Evolutionary conservation across 1,140 invertebrate species (phyloP).

Genomic region (Bombyx mori): DNA sequence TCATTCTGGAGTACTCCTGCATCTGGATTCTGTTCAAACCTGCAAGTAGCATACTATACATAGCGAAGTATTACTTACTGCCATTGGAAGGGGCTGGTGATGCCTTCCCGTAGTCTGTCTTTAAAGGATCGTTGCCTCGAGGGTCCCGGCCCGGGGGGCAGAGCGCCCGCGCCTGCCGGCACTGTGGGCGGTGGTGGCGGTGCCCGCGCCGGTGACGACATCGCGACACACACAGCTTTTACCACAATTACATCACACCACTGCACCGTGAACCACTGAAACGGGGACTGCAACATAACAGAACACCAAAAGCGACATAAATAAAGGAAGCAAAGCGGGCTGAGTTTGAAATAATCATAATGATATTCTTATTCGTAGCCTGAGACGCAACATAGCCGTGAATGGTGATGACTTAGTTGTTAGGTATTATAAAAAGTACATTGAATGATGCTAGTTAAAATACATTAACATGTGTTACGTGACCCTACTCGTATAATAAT

Average conservation of each 20-base stretch:
- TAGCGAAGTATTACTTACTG: slow-evolving; percentile 75
- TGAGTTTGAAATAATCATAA: background rate
- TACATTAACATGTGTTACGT: too few species aligned
- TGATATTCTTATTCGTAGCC: too few species aligned
- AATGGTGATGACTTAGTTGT: too few species aligned
- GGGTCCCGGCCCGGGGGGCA: slow-evolving; percentile 73
- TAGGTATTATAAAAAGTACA: too few species aligned
- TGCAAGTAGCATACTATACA: background rate
- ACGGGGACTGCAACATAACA: slow-evolving; percentile 61
- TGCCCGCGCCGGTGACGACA: slow-evolving; percentile 62
- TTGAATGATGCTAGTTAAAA: too few species aligned
- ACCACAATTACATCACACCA: slow-evolving; percentile 46
- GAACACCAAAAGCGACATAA: slow-evolving; percentile 50
- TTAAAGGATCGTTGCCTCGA: slow-evolving; percentile 77
- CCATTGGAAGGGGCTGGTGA: slow-evolving; percentile 82
- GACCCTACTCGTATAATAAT: too few species aligned
- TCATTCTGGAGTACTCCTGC: too few species aligned
- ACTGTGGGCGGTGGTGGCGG: slow-evolving; percentile 42
- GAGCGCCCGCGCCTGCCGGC: slow-evolving; percentile 53
- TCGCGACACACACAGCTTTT: slow-evolving; percentile 26
- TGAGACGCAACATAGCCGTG: too few species aligned
- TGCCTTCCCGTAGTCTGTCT: slow-evolving; percentile 81
- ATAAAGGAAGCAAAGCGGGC: slow-evolving; percentile 44
- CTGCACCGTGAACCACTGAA: slow-evolving; percentile 49
- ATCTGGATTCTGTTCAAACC: too few species aligned